These are phyloP conservation scores for Athalia rosae DNA, from an alignment of 2,888 invertebrate species.

Conservation along the genomic window DNA sequence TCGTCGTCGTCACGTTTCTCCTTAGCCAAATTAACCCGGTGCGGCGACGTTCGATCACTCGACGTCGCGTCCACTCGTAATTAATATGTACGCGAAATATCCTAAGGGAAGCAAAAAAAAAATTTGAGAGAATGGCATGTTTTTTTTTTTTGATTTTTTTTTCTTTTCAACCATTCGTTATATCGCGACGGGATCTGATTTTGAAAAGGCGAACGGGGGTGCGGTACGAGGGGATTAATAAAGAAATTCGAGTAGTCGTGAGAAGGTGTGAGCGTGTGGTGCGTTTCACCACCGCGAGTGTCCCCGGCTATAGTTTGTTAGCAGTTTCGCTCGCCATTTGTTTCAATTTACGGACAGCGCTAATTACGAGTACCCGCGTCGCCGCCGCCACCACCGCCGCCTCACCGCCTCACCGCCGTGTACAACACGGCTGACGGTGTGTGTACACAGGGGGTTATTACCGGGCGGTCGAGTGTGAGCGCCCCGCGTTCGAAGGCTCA, in stretches of 20 bases:
- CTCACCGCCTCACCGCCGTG: not conserved
- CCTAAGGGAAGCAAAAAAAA: not conserved
- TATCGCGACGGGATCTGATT: too few species aligned
- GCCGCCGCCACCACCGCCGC: too few species aligned
- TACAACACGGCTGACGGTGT: not conserved
- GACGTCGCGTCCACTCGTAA: too few species aligned
- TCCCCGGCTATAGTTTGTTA: slow-evolving; percentile 31
- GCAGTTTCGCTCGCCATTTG: slow-evolving; percentile 71
- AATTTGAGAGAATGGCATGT: not conserved
- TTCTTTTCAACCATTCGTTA: too few species aligned
- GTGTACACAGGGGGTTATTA: not conserved
- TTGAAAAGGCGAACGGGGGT: not conserved
- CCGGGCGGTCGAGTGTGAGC: too few species aligned
- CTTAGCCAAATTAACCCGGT: too few species aligned
- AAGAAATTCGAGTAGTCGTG: slow-evolving; percentile 60
- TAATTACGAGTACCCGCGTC: slow-evolving; percentile 63
- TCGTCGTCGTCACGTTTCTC: too few species aligned
- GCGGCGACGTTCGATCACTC: too few species aligned
- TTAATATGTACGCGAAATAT: too few species aligned
- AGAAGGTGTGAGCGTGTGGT: slow-evolving; percentile 74
- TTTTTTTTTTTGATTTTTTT: too few species aligned
- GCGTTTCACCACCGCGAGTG: slow-evolving; percentile 72
- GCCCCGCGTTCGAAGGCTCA: too few species aligned
- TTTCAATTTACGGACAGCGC: slow-evolving; percentile 75
- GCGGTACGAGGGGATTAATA: not conserved